These are phyloP conservation scores for Stomorhina lunata DNA, from an alignment of 2,888 invertebrate species.

Conservation along the genomic window DNA sequence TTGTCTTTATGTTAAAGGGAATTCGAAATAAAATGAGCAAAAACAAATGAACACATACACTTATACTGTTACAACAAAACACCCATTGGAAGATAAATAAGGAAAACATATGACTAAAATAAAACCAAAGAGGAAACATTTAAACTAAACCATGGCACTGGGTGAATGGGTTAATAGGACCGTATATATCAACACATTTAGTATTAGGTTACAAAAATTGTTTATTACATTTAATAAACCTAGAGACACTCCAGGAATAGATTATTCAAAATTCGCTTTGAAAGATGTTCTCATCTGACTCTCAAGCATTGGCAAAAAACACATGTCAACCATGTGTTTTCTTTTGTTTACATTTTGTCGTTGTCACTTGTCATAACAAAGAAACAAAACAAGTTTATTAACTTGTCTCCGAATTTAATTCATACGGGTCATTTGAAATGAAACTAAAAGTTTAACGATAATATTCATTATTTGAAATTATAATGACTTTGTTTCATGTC, in stretches of 20 bases:
- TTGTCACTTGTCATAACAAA: not conserved
- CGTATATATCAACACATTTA: no score
- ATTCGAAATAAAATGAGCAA: slow-evolving; percentile 39
- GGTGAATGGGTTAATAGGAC: slow-evolving; percentile 51
- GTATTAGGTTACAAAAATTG: no score
- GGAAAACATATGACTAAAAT: not conserved
- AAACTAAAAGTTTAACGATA: no score
- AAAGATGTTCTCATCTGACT: no score
- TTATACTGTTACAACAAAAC: not conserved
- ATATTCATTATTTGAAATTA: no score
- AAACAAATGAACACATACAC: not conserved
- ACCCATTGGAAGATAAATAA: not conserved
- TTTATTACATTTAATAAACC: not conserved
- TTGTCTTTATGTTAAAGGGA: slow-evolving; percentile 13
- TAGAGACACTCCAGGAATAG: not conserved
- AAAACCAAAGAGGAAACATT: not conserved
- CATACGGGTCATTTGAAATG: slow-evolving; percentile 30
- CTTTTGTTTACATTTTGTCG: not conserved
- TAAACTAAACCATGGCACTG: slow-evolving; percentile 42
- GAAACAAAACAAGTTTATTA: slow-evolving; percentile 46
- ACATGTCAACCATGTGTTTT: not conserved
- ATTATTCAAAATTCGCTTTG: no score
- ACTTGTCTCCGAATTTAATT: slow-evolving; percentile 23
- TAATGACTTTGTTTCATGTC: no score
- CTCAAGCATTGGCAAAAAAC: not conserved